Percentiles rank a stretch among this genome's conserved stretches.
Evolutionary conservation across 1,140 invertebrate species (phyloP).

Genomic region (Drosophila persimilis): DNA sequence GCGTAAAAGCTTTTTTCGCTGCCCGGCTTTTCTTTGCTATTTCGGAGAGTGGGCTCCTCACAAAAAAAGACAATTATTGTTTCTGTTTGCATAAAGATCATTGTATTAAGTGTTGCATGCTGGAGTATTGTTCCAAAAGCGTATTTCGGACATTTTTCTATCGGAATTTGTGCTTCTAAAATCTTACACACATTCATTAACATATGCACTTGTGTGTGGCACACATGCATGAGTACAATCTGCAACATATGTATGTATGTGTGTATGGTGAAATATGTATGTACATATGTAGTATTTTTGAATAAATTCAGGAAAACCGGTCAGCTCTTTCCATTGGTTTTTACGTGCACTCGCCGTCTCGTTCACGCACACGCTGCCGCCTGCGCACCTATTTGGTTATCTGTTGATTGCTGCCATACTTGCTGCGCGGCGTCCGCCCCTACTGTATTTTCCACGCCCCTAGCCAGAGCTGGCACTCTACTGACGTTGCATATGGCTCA

Average conservation of each 20-base stretch:
- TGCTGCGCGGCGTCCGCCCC: too few relatives aligned
- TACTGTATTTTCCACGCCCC: conserved; percentile 11
- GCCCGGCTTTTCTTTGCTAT: too few relatives aligned
- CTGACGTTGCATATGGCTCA: conserved; percentile 38
- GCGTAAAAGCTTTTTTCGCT: too few relatives aligned
- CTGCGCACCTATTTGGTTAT: conserved; percentile 3
- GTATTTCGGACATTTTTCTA: background rate
- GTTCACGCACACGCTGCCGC: background rate
- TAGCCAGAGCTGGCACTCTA: background rate
- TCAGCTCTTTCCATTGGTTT: conserved; percentile 14
- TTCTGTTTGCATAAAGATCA: too few relatives aligned
- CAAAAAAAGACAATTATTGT: too few relatives aligned
- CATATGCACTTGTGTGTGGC: background rate
- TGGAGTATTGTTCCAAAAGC: too few relatives aligned
- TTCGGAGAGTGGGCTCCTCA: too few relatives aligned
- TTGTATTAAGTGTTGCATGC: too few relatives aligned
- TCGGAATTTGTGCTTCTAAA: background rate
- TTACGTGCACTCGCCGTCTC: background rate
- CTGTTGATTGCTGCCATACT: background rate
- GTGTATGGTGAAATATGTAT: background rate
- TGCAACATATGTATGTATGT: conserved; percentile 1
- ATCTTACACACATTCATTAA: background rate
- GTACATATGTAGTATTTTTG: background rate
- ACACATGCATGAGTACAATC: too few relatives aligned
- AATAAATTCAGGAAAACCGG: too few relatives aligned